Conservation (phyloP, 2,888 invertebrate species). For the Caenorhabditis zanzibari region DNA sequence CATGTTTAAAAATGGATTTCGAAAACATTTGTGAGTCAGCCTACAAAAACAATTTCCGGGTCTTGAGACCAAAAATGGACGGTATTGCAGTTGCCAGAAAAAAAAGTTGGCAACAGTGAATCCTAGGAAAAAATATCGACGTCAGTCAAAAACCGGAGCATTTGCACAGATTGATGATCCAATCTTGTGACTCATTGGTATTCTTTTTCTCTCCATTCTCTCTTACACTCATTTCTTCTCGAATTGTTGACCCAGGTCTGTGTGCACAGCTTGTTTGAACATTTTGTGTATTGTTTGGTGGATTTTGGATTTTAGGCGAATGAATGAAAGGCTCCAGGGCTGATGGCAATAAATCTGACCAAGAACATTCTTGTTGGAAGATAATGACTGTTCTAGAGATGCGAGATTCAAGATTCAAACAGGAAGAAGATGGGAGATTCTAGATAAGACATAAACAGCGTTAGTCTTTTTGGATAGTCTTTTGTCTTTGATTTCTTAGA, state of each 20-base stretch:
- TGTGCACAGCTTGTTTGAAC: slow-evolving; percentile 64
- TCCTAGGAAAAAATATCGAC: slow-evolving; percentile 10
- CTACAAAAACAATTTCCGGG: background rate
- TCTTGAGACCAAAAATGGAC: background rate
- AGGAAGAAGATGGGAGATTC: background rate
- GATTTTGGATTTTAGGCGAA: slow-evolving; percentile 33
- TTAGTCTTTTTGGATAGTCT: background rate
- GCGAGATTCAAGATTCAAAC: slow-evolving; percentile 10
- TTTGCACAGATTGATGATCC: slow-evolving; percentile 44
- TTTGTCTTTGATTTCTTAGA: background rate
- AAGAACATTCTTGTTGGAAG: slow-evolving; percentile 28
- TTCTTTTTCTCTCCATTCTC: slow-evolving; percentile 15
- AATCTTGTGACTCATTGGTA: slow-evolving; percentile 58
- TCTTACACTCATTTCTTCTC: slow-evolving; percentile 19
- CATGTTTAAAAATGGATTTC: background rate
- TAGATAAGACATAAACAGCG: background rate
- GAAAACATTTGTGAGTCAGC: slow-evolving; percentile 1
- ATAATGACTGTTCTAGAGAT: background rate
- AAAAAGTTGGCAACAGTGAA: background rate
- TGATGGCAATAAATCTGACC: slow-evolving; percentile 38
- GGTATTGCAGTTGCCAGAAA: background rate
- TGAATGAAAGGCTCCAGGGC: slow-evolving; percentile 14
- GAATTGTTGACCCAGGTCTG: slow-evolving; percentile 58
- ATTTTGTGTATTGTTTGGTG: slow-evolving; percentile 64
- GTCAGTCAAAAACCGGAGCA: slow-evolving; percentile 17